These are phyloP conservation scores for Eilema depressum DNA, from an alignment of 2,888 invertebrate species.

Conservation along the genomic window DNA sequence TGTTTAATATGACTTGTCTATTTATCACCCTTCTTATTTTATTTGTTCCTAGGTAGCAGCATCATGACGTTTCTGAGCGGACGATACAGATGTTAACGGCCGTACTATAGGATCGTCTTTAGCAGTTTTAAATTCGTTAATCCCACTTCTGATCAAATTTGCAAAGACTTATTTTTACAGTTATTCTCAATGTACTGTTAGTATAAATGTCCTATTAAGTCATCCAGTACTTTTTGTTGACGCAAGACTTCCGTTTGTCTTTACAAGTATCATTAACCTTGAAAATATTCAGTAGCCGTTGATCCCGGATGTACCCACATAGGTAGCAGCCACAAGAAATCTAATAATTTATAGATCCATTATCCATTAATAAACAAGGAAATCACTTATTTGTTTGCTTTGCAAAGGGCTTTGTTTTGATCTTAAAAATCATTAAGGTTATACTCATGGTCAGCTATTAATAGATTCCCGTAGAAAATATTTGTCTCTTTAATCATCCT, in stretches of 20 bases:
- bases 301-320: slow-evolving; percentile 9
- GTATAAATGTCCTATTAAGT: background rate
- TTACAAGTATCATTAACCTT: slow-evolving; percentile 10
- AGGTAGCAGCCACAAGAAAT: background rate
- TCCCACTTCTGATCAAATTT: background rate
- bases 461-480: background rate
- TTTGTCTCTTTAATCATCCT: background rate
- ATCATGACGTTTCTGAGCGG: background rate
- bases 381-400: background rate
- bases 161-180: background rate
- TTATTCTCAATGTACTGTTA: background rate
- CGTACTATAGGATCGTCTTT: too few relatives aligned
- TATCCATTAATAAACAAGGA: slow-evolving; percentile 6
- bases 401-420: slow-evolving; percentile 3
- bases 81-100: background rate
- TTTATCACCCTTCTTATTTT: too few relatives aligned
- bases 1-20: too few relatives aligned
- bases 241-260: background rate
- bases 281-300: slow-evolving; percentile 3
- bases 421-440: slow-evolving; percentile 1
- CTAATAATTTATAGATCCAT: slow-evolving; percentile 5
- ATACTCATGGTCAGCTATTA: slow-evolving; percentile 3
- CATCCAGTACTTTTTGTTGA: background rate
- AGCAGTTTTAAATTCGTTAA: background rate
- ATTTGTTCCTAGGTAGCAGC: too few relatives aligned